Evolutionary conservation across 2,797 vertebrate species (phyloP).

Genomic region (Buphagus erythrorhynchus): DNA sequence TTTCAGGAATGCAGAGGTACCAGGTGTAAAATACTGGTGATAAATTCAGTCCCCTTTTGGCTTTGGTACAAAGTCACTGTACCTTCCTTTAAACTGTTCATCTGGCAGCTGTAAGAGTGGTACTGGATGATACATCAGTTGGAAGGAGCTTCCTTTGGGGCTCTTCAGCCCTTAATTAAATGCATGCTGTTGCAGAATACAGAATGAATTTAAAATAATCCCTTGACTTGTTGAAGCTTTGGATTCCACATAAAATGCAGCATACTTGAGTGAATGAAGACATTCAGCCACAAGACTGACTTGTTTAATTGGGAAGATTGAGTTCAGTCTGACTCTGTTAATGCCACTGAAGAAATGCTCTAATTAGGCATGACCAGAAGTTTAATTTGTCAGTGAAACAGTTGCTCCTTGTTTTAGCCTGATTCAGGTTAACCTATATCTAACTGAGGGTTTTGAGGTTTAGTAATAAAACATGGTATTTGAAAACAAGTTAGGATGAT

Average conservation of each 20-base stretch:
- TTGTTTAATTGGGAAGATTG: background rate
- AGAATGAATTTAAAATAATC: background rate
- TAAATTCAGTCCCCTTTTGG: background rate
- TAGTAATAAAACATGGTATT: background rate
- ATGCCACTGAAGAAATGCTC: background rate
- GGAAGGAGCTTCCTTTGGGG: background rate
- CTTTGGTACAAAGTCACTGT: background rate
- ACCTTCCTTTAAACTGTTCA: background rate
- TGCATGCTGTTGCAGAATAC: background rate
- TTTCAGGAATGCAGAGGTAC: background rate
- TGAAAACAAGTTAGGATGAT: background rate
- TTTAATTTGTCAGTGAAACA: background rate
- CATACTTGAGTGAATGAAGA: background rate
- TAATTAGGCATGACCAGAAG: conserved; percentile 17
- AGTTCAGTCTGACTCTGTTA: background rate
- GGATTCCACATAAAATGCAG: background rate
- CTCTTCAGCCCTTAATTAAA: background rate
- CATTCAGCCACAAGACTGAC: background rate
- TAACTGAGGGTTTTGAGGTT: background rate
- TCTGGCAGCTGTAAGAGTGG: background rate
- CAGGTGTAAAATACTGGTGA: background rate
- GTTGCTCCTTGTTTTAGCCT: background rate
- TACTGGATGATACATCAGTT: background rate
- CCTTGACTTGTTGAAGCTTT: background rate
- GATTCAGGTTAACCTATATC: background rate